Evolutionary conservation across 2,888 invertebrate species (phyloP), one percentile per base, ranked within the genome.

Genomic region (Limenitis camilla): DNA sequence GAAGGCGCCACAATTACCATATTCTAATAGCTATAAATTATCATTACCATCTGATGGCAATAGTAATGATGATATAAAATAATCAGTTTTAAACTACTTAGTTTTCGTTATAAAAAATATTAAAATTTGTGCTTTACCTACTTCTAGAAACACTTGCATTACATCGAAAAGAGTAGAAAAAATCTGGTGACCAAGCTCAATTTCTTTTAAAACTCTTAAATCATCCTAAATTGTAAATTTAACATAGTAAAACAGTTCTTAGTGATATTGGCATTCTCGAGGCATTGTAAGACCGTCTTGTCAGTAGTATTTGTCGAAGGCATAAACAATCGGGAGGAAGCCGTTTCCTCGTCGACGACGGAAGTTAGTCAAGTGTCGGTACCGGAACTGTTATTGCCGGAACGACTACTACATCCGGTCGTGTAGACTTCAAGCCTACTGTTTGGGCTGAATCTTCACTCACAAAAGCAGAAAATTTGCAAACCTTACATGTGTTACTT

Each of bases 301-400:
- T 55, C 56, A 52, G 40, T 51, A 38, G 40, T 53, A 59, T 55
- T 59, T 55, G 55, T 57, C 52, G 76, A 83, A 81, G 76, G 68
- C 75, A 82, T 81, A 82, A 84, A 85, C 84, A 84, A 85, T 81
- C 72, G 71, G 65, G 65, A 74, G 82, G 82, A 84, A 82, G 68
- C 73, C 68, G 72, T 74, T 76, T 72, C 77, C 78, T 81, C 74
- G 73, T 72, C 80, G 82, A 78, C 76, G 71, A 67, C 82, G 85
- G 85, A 86, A 80, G 76, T 62, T 65, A 71, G 74, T 71, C 74
- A 81, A 86, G 86, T 86, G 86, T 84, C 78, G 81, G 73, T 74
- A 71, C 77, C 81, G 86, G 85, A 86, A 84, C 78, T 81, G 83
- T 84, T 86, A 86, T 85, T 83, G 84, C 81, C 78, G 78, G 81